phyloP scores from a whole-genome alignment of 2,888 invertebrate genomes.

The Nudaria mundana region DNA sequence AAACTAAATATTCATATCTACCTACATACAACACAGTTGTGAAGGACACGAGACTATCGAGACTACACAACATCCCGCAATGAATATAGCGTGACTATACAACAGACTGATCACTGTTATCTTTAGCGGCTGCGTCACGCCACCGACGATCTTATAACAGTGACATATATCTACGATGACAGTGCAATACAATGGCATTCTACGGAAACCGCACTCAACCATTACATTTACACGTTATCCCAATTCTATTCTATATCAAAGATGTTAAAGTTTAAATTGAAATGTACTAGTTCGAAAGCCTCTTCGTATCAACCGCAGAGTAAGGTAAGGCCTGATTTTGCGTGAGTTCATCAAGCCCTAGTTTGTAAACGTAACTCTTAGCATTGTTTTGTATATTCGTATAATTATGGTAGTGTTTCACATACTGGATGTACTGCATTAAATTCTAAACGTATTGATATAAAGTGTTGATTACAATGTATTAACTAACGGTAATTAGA shows the following conservation, averaged over 20 bases:
- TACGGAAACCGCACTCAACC: conserved; percentile 52
- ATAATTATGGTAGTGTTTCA: conserved; percentile 40
- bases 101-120: conserved; percentile 25
- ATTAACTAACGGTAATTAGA: conserved; percentile 38
- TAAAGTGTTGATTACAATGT: conserved; percentile 27
- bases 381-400: conserved; percentile 45
- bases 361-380: conserved; percentile 43
- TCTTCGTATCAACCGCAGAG: conserved; percentile 37
- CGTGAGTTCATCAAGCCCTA: conserved; percentile 45
- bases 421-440: conserved; percentile 19
- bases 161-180: conserved; percentile 59
- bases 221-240: conserved; percentile 23
- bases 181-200: conserved; percentile 61
- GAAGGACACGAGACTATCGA: no score
- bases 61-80: conserved; percentile 5
- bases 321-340: conserved; percentile 41
- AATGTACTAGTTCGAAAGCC: conserved; percentile 12
- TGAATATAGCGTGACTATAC: conserved; percentile 14
- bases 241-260: conserved; percentile 25
- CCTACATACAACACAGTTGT: no score
- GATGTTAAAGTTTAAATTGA: conserved; percentile 27
- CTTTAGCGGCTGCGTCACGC: conserved; percentile 22
- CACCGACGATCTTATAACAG: conserved; percentile 48
- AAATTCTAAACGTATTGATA: conserved; percentile 14
- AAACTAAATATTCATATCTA: no score